phyloP scores from a whole-genome alignment of 2,113 vertebrate species.

The Geococcyx californianus region DNA sequence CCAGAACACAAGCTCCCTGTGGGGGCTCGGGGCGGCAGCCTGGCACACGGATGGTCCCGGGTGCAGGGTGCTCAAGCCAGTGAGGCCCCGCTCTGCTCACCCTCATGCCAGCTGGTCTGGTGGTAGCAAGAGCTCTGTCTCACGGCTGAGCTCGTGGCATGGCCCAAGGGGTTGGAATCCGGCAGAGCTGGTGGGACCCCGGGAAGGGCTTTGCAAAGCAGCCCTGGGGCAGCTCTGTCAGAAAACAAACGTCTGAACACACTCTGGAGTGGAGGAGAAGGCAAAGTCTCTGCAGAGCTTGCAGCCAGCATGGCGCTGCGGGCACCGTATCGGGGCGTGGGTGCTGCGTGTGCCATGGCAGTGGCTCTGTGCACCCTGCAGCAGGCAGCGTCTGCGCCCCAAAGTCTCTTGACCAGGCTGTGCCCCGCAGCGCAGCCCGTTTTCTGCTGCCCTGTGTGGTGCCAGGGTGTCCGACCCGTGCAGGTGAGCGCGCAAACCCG shows the following conservation, averaged over 20 bases:
- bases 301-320: neutral
- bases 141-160: rapidly evolving
- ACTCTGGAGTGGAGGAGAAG: neutral
- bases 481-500: neutral
- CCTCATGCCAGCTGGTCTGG: neutral
- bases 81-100: neutral
- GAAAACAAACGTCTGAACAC: neutral
- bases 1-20: neutral
- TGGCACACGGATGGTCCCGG: neutral
- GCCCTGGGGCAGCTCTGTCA: neutral
- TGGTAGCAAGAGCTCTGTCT: neutral
- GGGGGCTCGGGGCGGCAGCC: neutral
- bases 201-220: neutral
- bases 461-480: rapidly evolving
- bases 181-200: neutral
- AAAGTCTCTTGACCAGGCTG: neutral
- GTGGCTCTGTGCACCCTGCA: rapidly evolving
- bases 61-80: rapidly evolving
- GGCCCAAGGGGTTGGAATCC: rapidly evolving
- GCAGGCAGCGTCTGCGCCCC: neutral
- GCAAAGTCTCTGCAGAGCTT: neutral
- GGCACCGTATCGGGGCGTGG: rapidly evolving
- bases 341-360: neutral
- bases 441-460: rapidly evolving
- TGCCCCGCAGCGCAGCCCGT: neutral